These are phyloP conservation scores for Megaceryle torquata DNA, from an alignment of 2,113 vertebrate species.

Conservation along the genomic window DNA sequence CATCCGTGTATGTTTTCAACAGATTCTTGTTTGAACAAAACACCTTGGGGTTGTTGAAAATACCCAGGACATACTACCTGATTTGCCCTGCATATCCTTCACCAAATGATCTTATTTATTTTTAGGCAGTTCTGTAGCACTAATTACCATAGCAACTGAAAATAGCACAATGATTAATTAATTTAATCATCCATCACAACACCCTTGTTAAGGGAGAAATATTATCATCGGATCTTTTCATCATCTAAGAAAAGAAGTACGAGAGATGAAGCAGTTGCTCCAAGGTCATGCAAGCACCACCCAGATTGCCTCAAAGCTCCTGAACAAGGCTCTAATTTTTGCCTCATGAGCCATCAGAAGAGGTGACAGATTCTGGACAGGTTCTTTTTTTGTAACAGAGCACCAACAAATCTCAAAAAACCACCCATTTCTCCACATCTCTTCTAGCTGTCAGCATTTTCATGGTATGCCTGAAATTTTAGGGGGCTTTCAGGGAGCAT, in stretches of 20 bases:
- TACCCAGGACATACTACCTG: not conserved
- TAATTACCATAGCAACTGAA: constrained; percentile 64
- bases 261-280: not conserved
- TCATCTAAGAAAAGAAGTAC: not conserved
- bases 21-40: not conserved
- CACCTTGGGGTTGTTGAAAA: not conserved
- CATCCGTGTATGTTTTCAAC: not conserved
- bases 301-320: not conserved
- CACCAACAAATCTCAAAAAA: not conserved
- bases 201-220: constrained; percentile 31
- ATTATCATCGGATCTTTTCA: constrained; percentile 7
- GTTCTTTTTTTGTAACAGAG: not conserved
- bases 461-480: not conserved
- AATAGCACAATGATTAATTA: constrained; percentile 31
- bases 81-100: constrained; percentile 33
- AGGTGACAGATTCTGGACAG: not conserved
- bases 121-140: constrained; percentile 41
- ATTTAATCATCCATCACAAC: constrained; percentile 58
- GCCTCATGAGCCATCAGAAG: not conserved
- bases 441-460: not conserved
- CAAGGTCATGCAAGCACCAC: constrained; percentile 17
- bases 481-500: not conserved
- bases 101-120: constrained; percentile 21
- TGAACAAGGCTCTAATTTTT: not conserved
- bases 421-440: not conserved